Evolutionary conservation across 2,797 vertebrate species (phyloP).

Genomic region (Hybognathus amarus): DNA sequence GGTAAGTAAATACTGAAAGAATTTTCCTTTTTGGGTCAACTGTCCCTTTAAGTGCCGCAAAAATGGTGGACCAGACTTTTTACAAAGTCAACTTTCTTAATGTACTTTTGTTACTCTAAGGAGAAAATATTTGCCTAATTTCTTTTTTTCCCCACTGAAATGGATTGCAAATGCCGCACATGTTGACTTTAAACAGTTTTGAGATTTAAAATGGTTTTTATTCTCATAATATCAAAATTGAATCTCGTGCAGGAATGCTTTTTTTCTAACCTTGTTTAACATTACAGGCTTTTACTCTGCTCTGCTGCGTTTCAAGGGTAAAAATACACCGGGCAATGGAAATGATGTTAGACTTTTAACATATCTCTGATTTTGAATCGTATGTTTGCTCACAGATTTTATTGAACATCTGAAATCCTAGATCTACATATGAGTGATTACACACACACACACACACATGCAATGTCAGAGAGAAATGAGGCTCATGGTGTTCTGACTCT

Average conservation of each 20-base stretch:
- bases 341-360: slow-evolving; percentile 15
- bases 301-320: slow-evolving; percentile 62
- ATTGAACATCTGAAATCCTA: slow-evolving; percentile 20
- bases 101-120: not conserved
- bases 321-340: slow-evolving; percentile 1
- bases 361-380: not conserved
- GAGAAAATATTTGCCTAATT: not conserved
- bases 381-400: not conserved
- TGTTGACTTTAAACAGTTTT: not conserved
- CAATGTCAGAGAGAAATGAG: slow-evolving; percentile 33
- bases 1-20: too few relatives aligned
- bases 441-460: slow-evolving; percentile 5
- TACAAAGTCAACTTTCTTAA: not conserved
- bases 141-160: not conserved
- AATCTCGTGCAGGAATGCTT: slow-evolving; percentile 14
- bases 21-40: too few relatives aligned
- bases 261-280: slow-evolving; percentile 67
- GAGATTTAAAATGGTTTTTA: slow-evolving; percentile 21
- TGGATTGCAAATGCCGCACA: not conserved
- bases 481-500: slow-evolving; percentile 47
- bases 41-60: too few relatives aligned
- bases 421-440: not conserved
- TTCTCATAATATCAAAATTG: slow-evolving; percentile 34
- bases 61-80: not conserved
- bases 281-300: slow-evolving; percentile 66